These are phyloP conservation scores for Rhagoletis pomonella DNA, from an alignment of 1,140 invertebrate species.

Conservation along the genomic window DNA sequence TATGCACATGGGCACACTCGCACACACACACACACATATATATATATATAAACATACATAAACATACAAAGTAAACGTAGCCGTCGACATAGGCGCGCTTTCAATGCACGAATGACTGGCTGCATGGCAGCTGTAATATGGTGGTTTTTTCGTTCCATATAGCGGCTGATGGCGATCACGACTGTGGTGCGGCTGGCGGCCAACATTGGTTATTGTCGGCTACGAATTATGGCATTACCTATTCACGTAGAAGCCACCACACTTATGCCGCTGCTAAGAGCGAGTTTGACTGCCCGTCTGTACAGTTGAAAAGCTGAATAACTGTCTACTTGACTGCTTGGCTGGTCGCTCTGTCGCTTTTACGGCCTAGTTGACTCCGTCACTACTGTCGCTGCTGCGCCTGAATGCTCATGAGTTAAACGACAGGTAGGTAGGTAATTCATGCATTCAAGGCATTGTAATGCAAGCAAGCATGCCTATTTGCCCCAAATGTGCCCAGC, in stretches of 20 bases:
- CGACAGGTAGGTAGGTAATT: neutral
- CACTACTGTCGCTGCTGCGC: neutral
- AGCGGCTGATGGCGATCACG: neutral
- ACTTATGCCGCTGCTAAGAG: no score
- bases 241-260: neutral
- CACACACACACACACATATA: neutral
- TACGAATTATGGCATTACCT: conserved; percentile 38
- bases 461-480: neutral
- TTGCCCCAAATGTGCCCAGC: neutral
- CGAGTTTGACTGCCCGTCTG: neutral
- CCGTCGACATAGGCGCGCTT: neutral
- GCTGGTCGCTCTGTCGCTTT: conserved; percentile 6
- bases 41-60: neutral
- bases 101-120: conserved; percentile 26
- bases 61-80: no score
- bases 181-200: neutral
- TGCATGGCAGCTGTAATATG: conserved; percentile 30
- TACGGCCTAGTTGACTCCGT: conserved; percentile 5
- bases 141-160: neutral
- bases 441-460: neutral
- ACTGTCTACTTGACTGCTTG: neutral
- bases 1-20: neutral
- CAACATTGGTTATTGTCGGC: neutral
- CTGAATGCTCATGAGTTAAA: neutral
- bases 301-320: neutral